These are phyloP conservation scores for Dynastes hyllus DNA, from an alignment of 2,888 invertebrate species.

Conservation along the genomic window DNA sequence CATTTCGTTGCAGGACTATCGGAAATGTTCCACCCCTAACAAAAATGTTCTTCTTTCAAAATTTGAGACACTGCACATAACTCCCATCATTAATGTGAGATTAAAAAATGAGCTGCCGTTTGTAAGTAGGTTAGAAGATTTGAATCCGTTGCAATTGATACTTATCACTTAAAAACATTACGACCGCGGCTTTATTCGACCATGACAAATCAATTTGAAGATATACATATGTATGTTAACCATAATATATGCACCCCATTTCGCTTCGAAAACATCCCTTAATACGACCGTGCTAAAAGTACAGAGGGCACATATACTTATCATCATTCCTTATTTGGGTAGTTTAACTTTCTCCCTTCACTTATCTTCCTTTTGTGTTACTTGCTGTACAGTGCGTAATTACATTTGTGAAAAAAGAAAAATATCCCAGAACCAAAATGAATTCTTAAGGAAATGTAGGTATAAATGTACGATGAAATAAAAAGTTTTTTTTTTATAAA, in stretches of 20 bases:
- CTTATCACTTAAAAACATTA: slow-evolving; percentile 70
- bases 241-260: slow-evolving; percentile 70
- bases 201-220: slow-evolving; percentile 73
- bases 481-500: too few species aligned
- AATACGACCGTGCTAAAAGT: slow-evolving; percentile 57
- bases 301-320: slow-evolving; percentile 57
- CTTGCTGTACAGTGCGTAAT: slow-evolving; percentile 32
- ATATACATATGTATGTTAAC: slow-evolving; percentile 71
- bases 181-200: slow-evolving; percentile 69
- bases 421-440: neutral
- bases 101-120: neutral
- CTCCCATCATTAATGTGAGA: neutral
- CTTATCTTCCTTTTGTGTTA: slow-evolving; percentile 49
- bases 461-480: too few species aligned
- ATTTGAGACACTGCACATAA: neutral
- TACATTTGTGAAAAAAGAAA: neutral
- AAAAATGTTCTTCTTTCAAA: neutral
- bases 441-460: too few species aligned
- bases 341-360: slow-evolving; percentile 56
- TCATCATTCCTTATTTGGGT: slow-evolving; percentile 56
- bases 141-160: slow-evolving; percentile 65
- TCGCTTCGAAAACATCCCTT: slow-evolving; percentile 64
- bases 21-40: slow-evolving; percentile 33
- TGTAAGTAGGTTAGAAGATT: slow-evolving; percentile 6
- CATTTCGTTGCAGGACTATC: slow-evolving; percentile 31